Percentiles rank a stretch among this genome's conserved stretches.
Evolutionary conservation across 2,113 vertebrate genomes (phyloP).

Genomic region (Psophia crepitans): DNA sequence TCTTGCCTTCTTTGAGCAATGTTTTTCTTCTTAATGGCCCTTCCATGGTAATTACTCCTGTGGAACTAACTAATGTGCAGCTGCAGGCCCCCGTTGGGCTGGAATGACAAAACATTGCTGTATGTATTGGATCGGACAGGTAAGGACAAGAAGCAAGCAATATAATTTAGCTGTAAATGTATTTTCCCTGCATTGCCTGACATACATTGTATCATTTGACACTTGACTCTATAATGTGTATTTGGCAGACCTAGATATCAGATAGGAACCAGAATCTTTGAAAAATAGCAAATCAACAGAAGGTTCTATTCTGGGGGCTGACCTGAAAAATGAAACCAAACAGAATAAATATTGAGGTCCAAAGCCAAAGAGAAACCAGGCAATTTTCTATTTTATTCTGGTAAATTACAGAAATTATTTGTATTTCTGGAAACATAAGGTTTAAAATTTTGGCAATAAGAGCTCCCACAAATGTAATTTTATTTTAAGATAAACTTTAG

Average conservation of each 20-base stretch:
- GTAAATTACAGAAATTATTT: background rate
- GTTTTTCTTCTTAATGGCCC: conserved; percentile 91
- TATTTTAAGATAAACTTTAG: background rate
- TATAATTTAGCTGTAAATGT: background rate
- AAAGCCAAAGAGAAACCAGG: background rate
- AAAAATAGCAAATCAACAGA: background rate
- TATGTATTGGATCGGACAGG: background rate
- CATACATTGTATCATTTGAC: background rate
- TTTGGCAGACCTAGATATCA: background rate
- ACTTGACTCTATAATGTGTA: background rate
- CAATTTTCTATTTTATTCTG: background rate
- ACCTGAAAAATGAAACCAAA: background rate
- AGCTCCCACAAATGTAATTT: background rate
- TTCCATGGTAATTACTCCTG: conserved; percentile 83
- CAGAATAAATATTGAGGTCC: background rate
- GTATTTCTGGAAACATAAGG: background rate
- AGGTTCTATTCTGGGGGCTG: background rate
- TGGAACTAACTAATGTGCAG: conserved; percentile 76
- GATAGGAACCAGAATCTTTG: background rate
- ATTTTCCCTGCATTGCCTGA: background rate
- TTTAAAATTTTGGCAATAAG: background rate
- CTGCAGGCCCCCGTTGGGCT: conserved; percentile 82
- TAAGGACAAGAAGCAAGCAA: background rate
- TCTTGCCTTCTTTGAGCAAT: conserved; percentile 90
- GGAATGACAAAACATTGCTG: background rate